A percentile compares a stretch with the other conserved stretches of the same genome.
Evolutionary conservation across 2,888 invertebrate genomes (phyloP).

Genomic region (Diploptera punctata): DNA sequence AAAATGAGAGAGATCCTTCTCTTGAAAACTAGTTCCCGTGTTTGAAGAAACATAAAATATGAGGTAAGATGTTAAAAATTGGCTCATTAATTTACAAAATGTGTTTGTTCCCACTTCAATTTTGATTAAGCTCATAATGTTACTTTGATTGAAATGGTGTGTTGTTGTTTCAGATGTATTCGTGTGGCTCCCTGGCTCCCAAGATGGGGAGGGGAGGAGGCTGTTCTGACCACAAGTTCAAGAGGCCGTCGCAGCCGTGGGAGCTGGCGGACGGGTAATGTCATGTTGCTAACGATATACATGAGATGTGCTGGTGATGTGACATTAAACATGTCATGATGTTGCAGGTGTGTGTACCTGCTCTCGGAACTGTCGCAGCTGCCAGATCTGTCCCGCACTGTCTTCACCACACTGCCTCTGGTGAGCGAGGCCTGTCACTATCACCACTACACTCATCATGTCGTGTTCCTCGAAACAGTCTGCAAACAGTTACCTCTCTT

Average conservation of each 20-base stretch:
- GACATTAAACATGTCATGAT: too few species aligned
- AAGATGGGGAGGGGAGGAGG: slow-evolving; percentile 57
- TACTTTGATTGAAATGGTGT: too few species aligned
- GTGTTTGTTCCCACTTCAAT: too few species aligned
- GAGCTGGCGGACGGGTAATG: slow-evolving; percentile 61
- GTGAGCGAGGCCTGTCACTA: slow-evolving; percentile 54
- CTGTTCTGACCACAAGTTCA: slow-evolving; percentile 56
- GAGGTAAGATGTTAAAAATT: too few species aligned
- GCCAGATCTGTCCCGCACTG: slow-evolving; percentile 48
- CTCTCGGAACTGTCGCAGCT: slow-evolving; percentile 56
- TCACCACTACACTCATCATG: slow-evolving; percentile 59
- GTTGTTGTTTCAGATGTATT: slow-evolving; percentile 58
- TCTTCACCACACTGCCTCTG: slow-evolving; percentile 53
- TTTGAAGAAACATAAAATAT: too few species aligned
- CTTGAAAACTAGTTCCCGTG: too few species aligned
- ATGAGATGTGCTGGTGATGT: too few species aligned
- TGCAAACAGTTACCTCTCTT: slow-evolving; percentile 59
- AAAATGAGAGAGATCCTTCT: too few species aligned
- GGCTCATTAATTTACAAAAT: too few species aligned
- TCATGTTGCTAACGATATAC: too few species aligned
- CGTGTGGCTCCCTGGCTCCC: slow-evolving; percentile 60
- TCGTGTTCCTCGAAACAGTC: slow-evolving; percentile 58
- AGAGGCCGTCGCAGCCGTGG: slow-evolving; percentile 60
- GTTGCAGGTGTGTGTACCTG: slow-evolving; percentile 55
- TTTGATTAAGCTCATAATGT: too few species aligned